Evolutionary conservation across 2,797 vertebrate species (phyloP).

Genomic region (Manis javanica): DNA sequence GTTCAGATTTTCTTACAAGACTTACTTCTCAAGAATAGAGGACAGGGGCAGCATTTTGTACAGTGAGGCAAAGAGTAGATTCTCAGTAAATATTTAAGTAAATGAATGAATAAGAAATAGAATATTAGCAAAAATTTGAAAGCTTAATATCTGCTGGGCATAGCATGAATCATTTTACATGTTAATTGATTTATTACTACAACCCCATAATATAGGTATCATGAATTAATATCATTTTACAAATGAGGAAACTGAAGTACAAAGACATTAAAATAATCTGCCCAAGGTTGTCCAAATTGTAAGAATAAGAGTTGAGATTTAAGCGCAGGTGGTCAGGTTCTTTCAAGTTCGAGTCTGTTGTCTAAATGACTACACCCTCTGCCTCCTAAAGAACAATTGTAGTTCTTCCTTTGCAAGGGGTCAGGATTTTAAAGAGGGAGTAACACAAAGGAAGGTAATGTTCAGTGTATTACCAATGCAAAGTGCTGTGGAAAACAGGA

Average conservation of each 20-base stretch:
- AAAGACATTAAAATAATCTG: not conserved
- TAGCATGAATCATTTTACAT: conserved; percentile 18
- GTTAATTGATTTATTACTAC: conserved; percentile 7
- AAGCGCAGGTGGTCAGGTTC: not conserved
- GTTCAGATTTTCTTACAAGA: not conserved
- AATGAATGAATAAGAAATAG: not conserved
- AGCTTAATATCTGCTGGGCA: not conserved
- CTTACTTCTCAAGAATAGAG: conserved; percentile 23
- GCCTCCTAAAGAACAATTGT: not conserved
- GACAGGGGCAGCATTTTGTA: not conserved
- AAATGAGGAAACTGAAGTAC: conserved; percentile 27
- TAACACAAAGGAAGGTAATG: not conserved
- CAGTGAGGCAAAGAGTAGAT: not conserved
- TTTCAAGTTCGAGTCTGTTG: not conserved
- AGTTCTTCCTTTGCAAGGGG: not conserved
- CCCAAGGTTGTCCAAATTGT: not conserved
- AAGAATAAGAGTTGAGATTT: conserved; percentile 19
- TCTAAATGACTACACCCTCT: not conserved
- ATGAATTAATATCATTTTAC: not conserved
- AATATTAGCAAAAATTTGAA: conserved; percentile 24
- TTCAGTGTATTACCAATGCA: not conserved
- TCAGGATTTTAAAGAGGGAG: conserved; percentile 30
- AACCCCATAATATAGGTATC: not conserved
- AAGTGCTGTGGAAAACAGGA: not conserved
- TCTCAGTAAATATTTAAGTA: conserved; percentile 47